Evolutionary conservation across 2,797 vertebrate species (phyloP).

Genomic region (Dromococcyx pavoninus): DNA sequence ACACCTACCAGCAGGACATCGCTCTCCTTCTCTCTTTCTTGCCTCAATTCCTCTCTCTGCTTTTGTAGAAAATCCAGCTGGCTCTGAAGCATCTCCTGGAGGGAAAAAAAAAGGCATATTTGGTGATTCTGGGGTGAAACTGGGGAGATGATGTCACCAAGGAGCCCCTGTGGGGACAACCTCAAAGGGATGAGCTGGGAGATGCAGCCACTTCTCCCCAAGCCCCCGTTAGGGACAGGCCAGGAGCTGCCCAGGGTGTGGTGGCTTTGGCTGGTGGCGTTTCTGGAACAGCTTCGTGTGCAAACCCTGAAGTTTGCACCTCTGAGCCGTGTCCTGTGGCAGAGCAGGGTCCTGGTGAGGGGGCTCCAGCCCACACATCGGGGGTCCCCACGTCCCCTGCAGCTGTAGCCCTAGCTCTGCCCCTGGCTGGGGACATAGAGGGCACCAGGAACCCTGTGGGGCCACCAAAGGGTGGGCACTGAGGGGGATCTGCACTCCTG

Average conservation of each 20-base stretch:
- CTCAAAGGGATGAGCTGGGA: background rate
- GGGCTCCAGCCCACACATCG: no score
- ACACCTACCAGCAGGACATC: background rate
- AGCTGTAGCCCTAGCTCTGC: no score
- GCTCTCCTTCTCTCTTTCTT: background rate
- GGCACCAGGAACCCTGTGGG: fast-evolving
- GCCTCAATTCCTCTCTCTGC: background rate
- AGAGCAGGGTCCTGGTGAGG: no score
- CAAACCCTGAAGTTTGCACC: background rate
- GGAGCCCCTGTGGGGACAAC: background rate
- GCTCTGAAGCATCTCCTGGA: background rate
- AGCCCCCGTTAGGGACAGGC: no score
- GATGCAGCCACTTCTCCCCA: no score
- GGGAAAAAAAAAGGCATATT: background rate
- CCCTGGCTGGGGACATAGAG: background rate
- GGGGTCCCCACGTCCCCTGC: background rate
- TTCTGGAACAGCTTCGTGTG: background rate
- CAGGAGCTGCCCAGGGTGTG: no score
- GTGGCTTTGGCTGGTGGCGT: no score
- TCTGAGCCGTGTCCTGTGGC: no score
- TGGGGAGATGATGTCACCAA: background rate
- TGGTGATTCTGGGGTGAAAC: background rate
- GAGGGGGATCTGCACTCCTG: background rate
- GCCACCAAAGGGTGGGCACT: background rate
- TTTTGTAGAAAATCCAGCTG: background rate